A percentile compares a stretch with the other conserved stretches of the same genome.
Evolutionary conservation across 2,113 vertebrate species (phyloP).

Genomic region (Arothron firmamentum): DNA sequence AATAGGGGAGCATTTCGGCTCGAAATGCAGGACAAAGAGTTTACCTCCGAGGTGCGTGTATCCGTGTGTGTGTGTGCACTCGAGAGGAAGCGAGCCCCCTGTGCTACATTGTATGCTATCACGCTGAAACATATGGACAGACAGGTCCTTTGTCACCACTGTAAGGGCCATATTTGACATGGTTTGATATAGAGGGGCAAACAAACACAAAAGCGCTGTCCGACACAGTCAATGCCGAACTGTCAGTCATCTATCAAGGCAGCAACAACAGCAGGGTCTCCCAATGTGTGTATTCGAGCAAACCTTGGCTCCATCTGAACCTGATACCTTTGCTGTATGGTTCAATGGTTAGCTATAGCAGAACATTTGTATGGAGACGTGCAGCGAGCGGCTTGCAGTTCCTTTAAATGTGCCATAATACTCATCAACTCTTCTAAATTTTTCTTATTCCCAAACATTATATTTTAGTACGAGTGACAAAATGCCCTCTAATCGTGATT

Average conservation of each 20-base stretch:
- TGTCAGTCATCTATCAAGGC: conserved; percentile 44
- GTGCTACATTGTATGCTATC: conserved; percentile 56
- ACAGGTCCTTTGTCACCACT: conserved; percentile 61
- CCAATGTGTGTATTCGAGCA: neutral
- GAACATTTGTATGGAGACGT: too few relatives aligned
- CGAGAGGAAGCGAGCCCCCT: conserved; percentile 21
- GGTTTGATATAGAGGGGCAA: conserved; percentile 52
- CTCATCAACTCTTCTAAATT: neutral
- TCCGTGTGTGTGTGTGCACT: conserved; percentile 14
- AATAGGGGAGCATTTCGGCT: conserved; percentile 47
- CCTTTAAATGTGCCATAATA: neutral
- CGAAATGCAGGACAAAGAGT: conserved; percentile 55
- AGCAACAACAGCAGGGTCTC: conserved; percentile 16
- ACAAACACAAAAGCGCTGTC: conserved; percentile 57
- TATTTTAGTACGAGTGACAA: too few relatives aligned
- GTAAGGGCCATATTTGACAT: conserved; percentile 57
- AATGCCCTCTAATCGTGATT: too few relatives aligned
- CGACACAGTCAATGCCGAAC: conserved; percentile 46
- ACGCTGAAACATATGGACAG: conserved; percentile 65
- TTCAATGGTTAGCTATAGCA: too few relatives aligned
- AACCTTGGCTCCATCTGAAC: neutral
- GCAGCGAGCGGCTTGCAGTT: neutral
- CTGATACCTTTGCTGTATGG: too few relatives aligned
- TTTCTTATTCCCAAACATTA: neutral
- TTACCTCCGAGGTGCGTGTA: conserved; percentile 46